Percentiles rank a stretch among this genome's conserved stretches.
These are phyloP conservation scores for Colletes collaris DNA, from an alignment of 2,888 invertebrate species.

Conservation along the genomic window DNA sequence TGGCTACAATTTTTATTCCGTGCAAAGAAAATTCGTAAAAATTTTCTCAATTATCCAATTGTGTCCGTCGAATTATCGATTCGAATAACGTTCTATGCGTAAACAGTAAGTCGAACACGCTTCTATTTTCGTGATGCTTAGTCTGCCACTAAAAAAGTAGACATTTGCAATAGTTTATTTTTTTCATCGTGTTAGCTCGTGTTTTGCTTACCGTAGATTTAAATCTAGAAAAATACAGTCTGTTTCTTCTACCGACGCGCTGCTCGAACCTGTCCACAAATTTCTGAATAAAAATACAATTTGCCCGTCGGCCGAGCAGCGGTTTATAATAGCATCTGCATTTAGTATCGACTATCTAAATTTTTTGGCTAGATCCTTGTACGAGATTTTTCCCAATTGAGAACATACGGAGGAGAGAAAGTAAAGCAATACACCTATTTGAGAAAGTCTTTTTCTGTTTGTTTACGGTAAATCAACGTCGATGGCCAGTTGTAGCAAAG, in stretches of 20 bases:
- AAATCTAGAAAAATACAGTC: constrained; percentile 77
- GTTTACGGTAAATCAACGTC: not conserved
- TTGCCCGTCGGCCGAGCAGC: constrained; percentile 27
- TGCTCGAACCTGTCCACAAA: constrained; percentile 29
- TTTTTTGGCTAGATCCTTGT: constrained; percentile 41
- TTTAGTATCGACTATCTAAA: constrained; percentile 53
- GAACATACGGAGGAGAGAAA: constrained; percentile 10
- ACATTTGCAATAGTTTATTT: constrained; percentile 9
- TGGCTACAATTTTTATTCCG: not conserved
- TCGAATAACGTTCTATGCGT: not conserved
- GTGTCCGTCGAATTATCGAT: not conserved
- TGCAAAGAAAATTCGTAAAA: too few species aligned
- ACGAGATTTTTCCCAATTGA: constrained; percentile 9
- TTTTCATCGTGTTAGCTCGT: constrained; percentile 12
- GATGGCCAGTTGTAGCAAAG: constrained; percentile 10
- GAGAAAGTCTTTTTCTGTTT: not conserved
- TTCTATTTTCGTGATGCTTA: not conserved
- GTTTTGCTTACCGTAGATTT: constrained; percentile 49
- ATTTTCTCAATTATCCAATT: too few species aligned
- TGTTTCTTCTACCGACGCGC: constrained; percentile 54
- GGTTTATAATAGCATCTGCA: constrained; percentile 50
- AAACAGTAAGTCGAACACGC: not conserved
- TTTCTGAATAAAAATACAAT: constrained; percentile 45
- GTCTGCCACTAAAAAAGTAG: constrained; percentile 37
- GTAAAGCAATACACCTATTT: constrained; percentile 19